These are phyloP conservation scores for Corapipo altera DNA, from an alignment of 2,113 vertebrate genomes.

Conservation along the genomic window DNA sequence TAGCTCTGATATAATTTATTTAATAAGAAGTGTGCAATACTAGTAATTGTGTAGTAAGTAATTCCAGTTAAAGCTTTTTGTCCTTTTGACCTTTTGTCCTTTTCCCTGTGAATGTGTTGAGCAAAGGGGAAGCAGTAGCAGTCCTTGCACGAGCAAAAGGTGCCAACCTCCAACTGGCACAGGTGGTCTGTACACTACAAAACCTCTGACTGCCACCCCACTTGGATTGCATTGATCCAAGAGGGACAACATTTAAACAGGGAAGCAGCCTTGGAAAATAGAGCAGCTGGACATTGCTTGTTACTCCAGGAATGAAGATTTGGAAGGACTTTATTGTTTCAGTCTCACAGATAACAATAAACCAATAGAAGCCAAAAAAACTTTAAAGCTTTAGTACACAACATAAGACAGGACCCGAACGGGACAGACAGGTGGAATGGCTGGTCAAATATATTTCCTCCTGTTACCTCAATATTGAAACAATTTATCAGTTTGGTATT, in stretches of 20 bases:
- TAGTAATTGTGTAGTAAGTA: neutral
- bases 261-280: neutral
- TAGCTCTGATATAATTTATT: neutral
- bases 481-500: neutral
- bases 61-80: neutral
- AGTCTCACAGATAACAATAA: neutral
- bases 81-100: neutral
- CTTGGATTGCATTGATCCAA: neutral
- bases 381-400: neutral
- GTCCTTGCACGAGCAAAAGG: neutral
- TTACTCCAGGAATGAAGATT: neutral
- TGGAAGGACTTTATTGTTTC: neutral
- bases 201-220: neutral
- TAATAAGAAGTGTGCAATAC: neutral
- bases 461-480: neutral
- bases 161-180: neutral
- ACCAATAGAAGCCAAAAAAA: neutral
- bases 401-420: neutral
- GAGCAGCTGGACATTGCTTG: neutral
- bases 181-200: too few relatives aligned
- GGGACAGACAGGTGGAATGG: neutral
- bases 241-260: neutral
- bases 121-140: too few relatives aligned
- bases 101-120: neutral
- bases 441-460: neutral